A percentile compares a stretch with the other conserved stretches of the same genome.
Evolutionary conservation across 2,888 invertebrate genomes (phyloP).

Genomic region (Eilema sororculum): DNA sequence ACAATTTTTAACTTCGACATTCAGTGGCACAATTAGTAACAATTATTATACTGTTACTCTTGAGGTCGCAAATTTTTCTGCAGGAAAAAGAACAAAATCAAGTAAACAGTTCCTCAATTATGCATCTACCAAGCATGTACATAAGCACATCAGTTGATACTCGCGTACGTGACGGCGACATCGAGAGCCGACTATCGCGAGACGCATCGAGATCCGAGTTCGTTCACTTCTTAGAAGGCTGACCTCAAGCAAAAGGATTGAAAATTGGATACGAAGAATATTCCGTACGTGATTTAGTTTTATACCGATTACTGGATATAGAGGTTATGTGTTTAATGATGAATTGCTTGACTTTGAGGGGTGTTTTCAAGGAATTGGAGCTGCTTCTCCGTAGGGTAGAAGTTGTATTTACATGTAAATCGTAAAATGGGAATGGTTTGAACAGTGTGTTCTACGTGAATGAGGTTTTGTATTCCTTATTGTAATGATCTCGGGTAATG

Average conservation of each 20-base stretch:
- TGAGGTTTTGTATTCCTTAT: neutral
- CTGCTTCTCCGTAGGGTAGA: neutral
- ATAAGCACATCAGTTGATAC: conserved; percentile 26
- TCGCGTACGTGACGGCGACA: conserved; percentile 61
- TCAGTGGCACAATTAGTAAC: no score
- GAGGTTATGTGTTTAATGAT: conserved; percentile 19
- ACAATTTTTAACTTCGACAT: no score
- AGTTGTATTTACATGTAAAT: neutral
- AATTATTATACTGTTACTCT: no score
- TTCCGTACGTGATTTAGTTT: conserved; percentile 23
- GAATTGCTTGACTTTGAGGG: conserved; percentile 5
- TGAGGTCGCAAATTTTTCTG: no score
- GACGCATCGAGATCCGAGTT: conserved; percentile 44
- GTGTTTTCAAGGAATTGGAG: neutral
- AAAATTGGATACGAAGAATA: conserved; percentile 30
- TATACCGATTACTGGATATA: conserved; percentile 1
- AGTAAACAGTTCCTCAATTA: neutral
- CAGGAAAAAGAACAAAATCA: neutral
- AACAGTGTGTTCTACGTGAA: neutral
- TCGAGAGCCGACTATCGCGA: conserved; percentile 56
- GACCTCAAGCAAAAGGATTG: conserved; percentile 48
- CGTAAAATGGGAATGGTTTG: neutral
- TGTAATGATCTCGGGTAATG: neutral
- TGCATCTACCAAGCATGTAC: conserved; percentile 6
- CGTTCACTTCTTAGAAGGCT: conserved; percentile 59